These are phyloP conservation scores for Canis aureus DNA, from an alignment of 2,113 vertebrate species.

Conservation along the genomic window DNA sequence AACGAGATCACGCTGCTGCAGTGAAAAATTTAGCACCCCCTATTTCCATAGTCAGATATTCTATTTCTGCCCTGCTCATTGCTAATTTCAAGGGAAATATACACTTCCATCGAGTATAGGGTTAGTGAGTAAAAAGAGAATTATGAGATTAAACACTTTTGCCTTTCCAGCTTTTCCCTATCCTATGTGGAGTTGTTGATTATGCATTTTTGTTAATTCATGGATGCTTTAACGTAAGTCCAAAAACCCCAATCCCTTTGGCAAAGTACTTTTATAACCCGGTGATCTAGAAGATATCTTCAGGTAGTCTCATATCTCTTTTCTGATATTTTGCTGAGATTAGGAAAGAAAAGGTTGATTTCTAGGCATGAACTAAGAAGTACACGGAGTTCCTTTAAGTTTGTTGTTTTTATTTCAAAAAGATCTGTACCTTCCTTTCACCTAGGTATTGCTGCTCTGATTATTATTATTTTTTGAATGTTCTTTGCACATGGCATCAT, in stretches of 20 bases:
- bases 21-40: neutral
- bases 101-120: neutral
- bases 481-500: neutral
- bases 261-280: neutral
- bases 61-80: neutral
- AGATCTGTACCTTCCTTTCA: neutral
- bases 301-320: neutral
- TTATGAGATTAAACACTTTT: neutral
- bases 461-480: neutral
- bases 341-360: conserved; percentile 11
- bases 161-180: neutral
- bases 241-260: neutral
- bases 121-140: neutral
- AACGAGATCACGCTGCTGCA: neutral
- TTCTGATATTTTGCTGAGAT: conserved; percentile 6
- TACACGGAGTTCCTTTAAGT: neutral
- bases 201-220: neutral
- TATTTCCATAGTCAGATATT: neutral
- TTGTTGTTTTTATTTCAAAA: neutral
- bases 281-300: neutral
- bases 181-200: neutral
- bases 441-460: neutral
- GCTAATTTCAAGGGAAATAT: neutral
- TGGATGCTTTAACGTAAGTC: neutral
- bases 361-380: neutral